Evolutionary conservation across 2,888 invertebrate species (phyloP).

Genomic region (Eupelmus urozonus): DNA sequence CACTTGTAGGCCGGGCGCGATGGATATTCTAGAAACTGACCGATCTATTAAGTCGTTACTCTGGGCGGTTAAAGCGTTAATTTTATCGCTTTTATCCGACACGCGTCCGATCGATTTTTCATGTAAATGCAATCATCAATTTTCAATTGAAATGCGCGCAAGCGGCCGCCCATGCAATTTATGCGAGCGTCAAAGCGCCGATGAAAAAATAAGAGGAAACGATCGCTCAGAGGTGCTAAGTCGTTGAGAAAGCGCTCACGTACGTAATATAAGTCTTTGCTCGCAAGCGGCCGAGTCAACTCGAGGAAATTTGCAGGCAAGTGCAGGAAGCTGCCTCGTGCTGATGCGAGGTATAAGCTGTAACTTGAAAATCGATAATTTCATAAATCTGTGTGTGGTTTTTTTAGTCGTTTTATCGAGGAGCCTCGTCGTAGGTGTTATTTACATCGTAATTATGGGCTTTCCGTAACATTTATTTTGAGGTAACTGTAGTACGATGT

Average conservation of each 20-base stretch:
- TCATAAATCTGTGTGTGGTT: constrained; percentile 22
- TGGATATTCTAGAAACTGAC: constrained; percentile 22
- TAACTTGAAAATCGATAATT: constrained; percentile 19
- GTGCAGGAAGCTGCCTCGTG: too few species aligned
- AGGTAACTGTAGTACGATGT: too few species aligned
- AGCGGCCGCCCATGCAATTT: constrained; percentile 39
- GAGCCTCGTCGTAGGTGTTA: too few species aligned
- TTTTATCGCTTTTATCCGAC: constrained; percentile 33
- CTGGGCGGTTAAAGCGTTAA: constrained; percentile 33
- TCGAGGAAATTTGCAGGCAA: constrained; percentile 15
- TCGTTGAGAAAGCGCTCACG: constrained; percentile 44
- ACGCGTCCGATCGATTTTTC: constrained; percentile 51
- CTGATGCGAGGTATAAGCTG: constrained; percentile 1
- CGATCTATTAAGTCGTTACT: constrained; percentile 29
- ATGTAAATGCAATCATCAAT: constrained; percentile 57
- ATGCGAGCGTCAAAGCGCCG: constrained; percentile 28
- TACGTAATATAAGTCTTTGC: constrained; percentile 18
- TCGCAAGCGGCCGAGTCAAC: not conserved
- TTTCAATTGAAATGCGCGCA: constrained; percentile 49
- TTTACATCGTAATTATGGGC: too few species aligned
- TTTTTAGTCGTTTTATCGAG: constrained; percentile 16
- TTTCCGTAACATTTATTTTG: too few species aligned
- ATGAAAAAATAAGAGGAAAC: not conserved
- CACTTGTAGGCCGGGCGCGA: not conserved
- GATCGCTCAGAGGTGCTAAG: constrained; percentile 35